Evolutionary conservation across 1,140 invertebrate genomes (phyloP).

Genomic region (Meloidogyne chitwoodi): DNA sequence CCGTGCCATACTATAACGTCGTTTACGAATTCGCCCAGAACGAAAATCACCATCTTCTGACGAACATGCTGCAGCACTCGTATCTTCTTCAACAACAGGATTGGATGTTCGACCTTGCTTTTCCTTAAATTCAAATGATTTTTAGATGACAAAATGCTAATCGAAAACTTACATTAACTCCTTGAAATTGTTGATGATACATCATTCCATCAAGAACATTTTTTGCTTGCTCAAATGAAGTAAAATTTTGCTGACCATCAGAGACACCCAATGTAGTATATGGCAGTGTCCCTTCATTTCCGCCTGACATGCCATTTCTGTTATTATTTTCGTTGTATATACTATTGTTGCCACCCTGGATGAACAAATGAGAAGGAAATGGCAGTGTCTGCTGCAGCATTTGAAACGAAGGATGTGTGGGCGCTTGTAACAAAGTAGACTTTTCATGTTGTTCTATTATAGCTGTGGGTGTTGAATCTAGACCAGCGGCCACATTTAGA

Average conservation of each 20-base stretch:
- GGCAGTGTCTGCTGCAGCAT: background rate
- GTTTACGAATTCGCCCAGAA: slow-evolving; percentile 49
- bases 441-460: background rate
- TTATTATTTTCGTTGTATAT: background rate
- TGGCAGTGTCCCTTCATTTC: background rate
- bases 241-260: background rate
- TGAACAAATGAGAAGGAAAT: background rate
- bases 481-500: background rate
- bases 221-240: background rate
- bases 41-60: slow-evolving; percentile 24
- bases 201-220: background rate
- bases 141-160: background rate
- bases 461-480: background rate
- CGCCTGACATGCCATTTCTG: background rate
- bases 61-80: background rate
- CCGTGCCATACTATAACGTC: slow-evolving; percentile 53
- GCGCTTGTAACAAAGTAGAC: background rate
- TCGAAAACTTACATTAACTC: background rate
- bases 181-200: background rate
- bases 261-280: background rate
- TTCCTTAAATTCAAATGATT: background rate
- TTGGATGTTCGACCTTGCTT: background rate
- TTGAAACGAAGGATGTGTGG: background rate
- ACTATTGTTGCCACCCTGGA: background rate
- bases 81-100: background rate